Evolutionary conservation across 2,113 vertebrate species (phyloP), one percentile per base, ranked within the genome.

Genomic region (Drymodes brunneopygia): DNA sequence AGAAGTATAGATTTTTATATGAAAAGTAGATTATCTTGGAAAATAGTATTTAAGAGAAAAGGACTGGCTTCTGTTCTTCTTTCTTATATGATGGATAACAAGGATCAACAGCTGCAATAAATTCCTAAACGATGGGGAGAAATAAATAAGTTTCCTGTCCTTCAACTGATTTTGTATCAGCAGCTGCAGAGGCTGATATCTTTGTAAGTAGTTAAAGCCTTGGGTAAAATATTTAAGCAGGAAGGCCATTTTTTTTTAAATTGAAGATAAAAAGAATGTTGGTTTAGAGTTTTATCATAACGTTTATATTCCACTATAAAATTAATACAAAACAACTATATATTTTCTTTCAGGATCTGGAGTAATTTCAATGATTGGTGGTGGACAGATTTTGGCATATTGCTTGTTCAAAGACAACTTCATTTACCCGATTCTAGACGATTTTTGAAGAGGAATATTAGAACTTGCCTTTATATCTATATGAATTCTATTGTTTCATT

Each of bases 321-420:
- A 66, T 20, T 51, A 89, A 92, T 65, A 45, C 25, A 74, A 65
- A 94, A 7, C 25, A 56, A 53, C 33, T n/a, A 40, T 94, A 81
- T 95, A 31, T 95, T 92, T 94, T 81, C 40, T 96, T 97, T 64
- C 94, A 99, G 99, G 98, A 91, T 98, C 97, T 54, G 98, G 98
- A 60, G 95, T 99, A 90, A 97, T 98, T 96, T 98, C 98, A 98
- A 98, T 99, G 99, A 98, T 99, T 95, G 98, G 98, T 81, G 98
- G 98, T 91, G 98, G 98, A 94, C 98, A 99, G 95, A 97, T 98
- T 61, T 96, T 98, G 97, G 98, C 98, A 87, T 98, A 98, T 83
- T 98, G 82, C 97, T 98, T 99, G 85, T 99, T 98, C 97, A 98
- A 98, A 96, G 98, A 98, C 94, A 99, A 99, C 96, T 99, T 99